Conservation (phyloP, 2,888 invertebrate species). For the Sphecodes monilicornis region DNA sequence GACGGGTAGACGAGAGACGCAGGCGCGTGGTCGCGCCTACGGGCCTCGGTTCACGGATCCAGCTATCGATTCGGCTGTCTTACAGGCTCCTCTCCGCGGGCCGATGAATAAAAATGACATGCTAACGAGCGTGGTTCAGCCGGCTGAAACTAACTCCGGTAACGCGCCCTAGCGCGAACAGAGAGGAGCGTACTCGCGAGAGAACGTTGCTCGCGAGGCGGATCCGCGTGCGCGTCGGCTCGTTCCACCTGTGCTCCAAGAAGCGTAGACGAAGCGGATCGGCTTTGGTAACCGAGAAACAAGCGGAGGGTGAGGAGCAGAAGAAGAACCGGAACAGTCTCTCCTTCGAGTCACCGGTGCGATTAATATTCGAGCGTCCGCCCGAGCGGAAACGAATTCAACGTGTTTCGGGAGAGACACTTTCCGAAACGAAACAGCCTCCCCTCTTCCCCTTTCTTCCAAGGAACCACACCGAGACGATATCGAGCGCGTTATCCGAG, state of each 20-base stretch:
- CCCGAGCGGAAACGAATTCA: conserved; percentile 69
- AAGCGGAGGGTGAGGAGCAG: conserved; percentile 15
- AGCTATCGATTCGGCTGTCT: conserved; percentile 61
- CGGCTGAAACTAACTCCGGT: conserved; percentile 57
- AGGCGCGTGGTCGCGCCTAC: conserved; percentile 54
- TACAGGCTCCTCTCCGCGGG: conserved; percentile 56
- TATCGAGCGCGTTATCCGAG: conserved; percentile 5
- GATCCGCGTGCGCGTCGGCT: background rate
- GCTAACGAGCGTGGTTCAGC: conserved; percentile 74
- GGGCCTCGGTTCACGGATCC: conserved; percentile 47
- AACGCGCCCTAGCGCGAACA: conserved; percentile 37
- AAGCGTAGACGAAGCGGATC: background rate
- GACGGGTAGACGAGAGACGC: conserved; percentile 22
- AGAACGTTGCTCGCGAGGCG: background rate
- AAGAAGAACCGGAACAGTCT: conserved; percentile 33
- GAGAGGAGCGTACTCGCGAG: background rate
- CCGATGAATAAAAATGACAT: conserved; percentile 81
- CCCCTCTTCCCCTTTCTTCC: background rate
- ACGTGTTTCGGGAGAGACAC: conserved; percentile 13
- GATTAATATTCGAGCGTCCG: conserved; percentile 80
- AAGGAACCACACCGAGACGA: too few relatives aligned
- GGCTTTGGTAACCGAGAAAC: conserved; percentile 26
- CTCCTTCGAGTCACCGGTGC: conserved; percentile 61
- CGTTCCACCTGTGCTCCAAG: background rate
- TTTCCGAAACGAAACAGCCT: conserved; percentile 45